Base-by-base conservation (phyloP, 2,797 vertebrate genomes). In the Enteromius paludinosus region DNA sequence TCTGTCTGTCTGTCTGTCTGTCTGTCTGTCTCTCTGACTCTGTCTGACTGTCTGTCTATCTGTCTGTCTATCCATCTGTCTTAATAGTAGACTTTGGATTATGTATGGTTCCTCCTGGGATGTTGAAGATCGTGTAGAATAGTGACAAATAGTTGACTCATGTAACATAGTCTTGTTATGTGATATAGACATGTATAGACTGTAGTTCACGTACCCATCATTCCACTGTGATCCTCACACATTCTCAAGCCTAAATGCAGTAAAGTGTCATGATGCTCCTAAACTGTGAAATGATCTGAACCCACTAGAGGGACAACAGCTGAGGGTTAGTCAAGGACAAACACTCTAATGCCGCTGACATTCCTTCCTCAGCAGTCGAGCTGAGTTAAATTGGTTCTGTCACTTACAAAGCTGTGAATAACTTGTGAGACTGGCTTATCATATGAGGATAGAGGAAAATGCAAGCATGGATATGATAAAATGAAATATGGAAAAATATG, bases 331-430 rank as follows among this genome's bases (percentile, higher is more conserved):
- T 43, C 66, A 79, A 86, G 79, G 79, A 84, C 74, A 77, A 65
- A 68, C 69, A 70, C 54, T 41, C 47, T 15, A 54, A 65, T 66
- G 69, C 68, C 0, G 47, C 69, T 3, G 69, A 80, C 54, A 54
- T 25, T 49, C 45, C 65, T 17, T 33, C 28, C 49, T 68, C 49
- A 66, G 45, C 72, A 74, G 73, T 47, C 15, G 38, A 78, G 71
- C 82, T 82, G 64, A 66, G 61, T 78, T 71, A 78, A 79, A 84
- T 86, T 78, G 65, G 41, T 66, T 84, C 82, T 71, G 82, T 86
- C 69, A 65, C 66, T 77, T 61, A 69, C 41, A 76, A 72, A 79
- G 56, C 66, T 56, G 77, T 72, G 61, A 79, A 74, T 80, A 68
- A 49, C 79, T 81, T 71, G 77, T 61, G 28, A 72, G 79, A 49